Conservation (phyloP, 1,140 invertebrate species). For the Monochamus saltuarius region DNA sequence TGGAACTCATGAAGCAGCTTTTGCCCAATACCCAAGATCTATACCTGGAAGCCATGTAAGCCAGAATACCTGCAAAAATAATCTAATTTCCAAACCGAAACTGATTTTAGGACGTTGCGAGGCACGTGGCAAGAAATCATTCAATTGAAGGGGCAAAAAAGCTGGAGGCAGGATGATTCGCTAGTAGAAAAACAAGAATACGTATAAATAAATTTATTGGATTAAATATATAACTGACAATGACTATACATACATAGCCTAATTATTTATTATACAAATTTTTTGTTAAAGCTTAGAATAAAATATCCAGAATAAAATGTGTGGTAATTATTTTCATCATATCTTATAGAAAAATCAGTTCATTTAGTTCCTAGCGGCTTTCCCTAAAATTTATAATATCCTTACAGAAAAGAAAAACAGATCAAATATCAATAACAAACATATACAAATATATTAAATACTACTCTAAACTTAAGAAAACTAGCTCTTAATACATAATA, state of each 20-base stretch:
- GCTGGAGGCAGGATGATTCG: slow-evolving; percentile 55
- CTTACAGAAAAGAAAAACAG: too few species aligned
- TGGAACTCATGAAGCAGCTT: slow-evolving; percentile 53
- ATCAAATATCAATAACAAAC: not conserved
- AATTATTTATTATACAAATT: slow-evolving; percentile 30
- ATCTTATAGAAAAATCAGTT: slow-evolving; percentile 1
- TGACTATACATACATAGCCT: slow-evolving; percentile 33
- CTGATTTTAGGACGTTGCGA: slow-evolving; percentile 45
- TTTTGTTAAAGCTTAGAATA: slow-evolving; percentile 27
- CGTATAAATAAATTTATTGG: slow-evolving; percentile 39
- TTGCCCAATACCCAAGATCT: slow-evolving; percentile 51
- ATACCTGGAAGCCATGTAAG: slow-evolving; percentile 37
- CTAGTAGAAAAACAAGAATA: slow-evolving; percentile 26
- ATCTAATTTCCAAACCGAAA: too few species aligned
- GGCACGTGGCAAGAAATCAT: slow-evolving; percentile 57
- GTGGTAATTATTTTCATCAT: slow-evolving; percentile 1
- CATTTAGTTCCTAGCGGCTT: not conserved
- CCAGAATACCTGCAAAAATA: too few species aligned
- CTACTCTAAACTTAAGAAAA: too few species aligned
- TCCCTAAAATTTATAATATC: too few species aligned
- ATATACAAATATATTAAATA: slow-evolving; percentile 11
- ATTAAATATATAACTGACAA: slow-evolving; percentile 32
- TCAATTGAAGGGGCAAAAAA: slow-evolving; percentile 53
- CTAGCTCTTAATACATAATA: too few species aligned
- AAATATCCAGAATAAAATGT: slow-evolving; percentile 22